Conservation (phyloP, 2,888 invertebrate genomes). For the Oscheius onirici region DNA sequence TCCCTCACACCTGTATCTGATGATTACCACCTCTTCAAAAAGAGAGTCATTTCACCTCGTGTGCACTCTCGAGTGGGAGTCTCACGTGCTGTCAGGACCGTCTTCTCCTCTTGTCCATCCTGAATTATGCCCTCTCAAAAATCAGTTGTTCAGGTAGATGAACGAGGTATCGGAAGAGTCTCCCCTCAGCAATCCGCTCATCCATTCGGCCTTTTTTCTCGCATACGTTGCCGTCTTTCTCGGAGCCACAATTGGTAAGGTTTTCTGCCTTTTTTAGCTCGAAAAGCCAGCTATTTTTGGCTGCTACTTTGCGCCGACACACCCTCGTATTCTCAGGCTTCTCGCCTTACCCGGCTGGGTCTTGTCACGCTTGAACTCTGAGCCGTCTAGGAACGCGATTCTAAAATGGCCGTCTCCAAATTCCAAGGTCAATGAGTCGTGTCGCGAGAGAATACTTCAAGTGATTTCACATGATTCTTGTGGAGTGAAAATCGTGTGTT, state of each 20-base stretch:
- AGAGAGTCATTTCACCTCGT: neutral
- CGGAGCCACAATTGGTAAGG: slow-evolving; percentile 62
- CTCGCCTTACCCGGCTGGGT: slow-evolving; percentile 1
- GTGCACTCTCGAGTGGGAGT: neutral
- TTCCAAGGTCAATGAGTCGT: slow-evolving; percentile 21
- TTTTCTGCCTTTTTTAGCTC: neutral
- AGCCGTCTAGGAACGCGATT: neutral
- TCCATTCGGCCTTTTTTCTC: slow-evolving; percentile 59
- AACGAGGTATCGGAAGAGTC: slow-evolving; percentile 38
- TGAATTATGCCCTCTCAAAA: neutral
- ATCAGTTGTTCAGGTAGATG: neutral
- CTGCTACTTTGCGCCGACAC: slow-evolving; percentile 1
- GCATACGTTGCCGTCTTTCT: slow-evolving; percentile 65
- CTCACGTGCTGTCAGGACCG: neutral
- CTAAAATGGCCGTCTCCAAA: slow-evolving; percentile 1
- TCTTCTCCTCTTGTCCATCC: slow-evolving; percentile 1
- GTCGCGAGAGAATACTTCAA: neutral
- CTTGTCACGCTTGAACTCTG: slow-evolving; percentile 19
- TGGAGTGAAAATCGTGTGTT: neutral
- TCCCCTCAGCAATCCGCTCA: slow-evolving; percentile 56
- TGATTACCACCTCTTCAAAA: neutral
- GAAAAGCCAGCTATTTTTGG: neutral
- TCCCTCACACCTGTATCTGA: neutral
- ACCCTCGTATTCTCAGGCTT: slow-evolving; percentile 10
- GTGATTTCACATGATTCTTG: too few relatives aligned